Evolutionary conservation across 2,888 invertebrate genomes (phyloP), one percentile per base, ranked within the genome.

Genomic region (Eupithecia subumbrata): DNA sequence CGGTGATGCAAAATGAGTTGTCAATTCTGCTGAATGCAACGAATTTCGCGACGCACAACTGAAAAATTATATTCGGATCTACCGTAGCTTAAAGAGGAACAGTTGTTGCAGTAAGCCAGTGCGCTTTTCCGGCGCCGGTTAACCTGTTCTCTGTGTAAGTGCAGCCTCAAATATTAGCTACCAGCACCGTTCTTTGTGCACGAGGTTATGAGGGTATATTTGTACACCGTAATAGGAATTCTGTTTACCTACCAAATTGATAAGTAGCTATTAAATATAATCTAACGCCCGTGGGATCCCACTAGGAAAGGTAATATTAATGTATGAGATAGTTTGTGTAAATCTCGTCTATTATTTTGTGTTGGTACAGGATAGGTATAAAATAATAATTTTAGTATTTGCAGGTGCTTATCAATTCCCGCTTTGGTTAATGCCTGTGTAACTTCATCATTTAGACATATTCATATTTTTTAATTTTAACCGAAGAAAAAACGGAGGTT

Each of bases 161-260:
- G 0, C 1, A 16, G 4, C 37, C 34, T 69, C 73, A 73, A 74
- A 76, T 76, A 76, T 76, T 76, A 73, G 76, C 64, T 25, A 60
- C 60, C 25, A 60, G 60, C 16, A 37, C 69, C 43, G 37, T 73
- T 71, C 68, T 72, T 69, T 76, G 66, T 71, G 37, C 67, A 60
- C 37, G 22, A 67, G 40, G 66, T 67, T 56, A 71, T 60, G 30
- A 71, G 73, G 43, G 63, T 71, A n/a, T 76, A 69, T 76, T 74
- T 76, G 76, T 68, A 25, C 43, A 60, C 18, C 14, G 70, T 69
- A 73, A 76, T 73, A 64, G 71, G 48, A 71, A 71, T 68, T 40
- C 63, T 73, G 67, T 76, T 73, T 73, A 73, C 71, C 12, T 60
- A 60, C 60, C 9, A 60, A 60, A 60, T 60, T 60, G 60, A 60